Percentiles rank a stretch among this genome's conserved stretches.
Evolutionary conservation across 2,888 invertebrate genomes (phyloP).

Genomic region (Troides helena): DNA sequence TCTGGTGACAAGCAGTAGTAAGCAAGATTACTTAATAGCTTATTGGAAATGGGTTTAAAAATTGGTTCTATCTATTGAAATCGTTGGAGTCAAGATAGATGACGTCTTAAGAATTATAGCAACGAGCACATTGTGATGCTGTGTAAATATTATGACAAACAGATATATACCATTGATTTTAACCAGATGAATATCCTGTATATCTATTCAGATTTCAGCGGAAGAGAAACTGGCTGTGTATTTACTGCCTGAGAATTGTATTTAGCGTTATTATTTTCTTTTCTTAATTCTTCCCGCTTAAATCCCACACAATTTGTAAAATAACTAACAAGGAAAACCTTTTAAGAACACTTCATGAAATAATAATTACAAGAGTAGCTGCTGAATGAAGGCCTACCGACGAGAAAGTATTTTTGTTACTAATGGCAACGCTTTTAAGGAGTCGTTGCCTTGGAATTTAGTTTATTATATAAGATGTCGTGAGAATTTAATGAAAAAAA

Average conservation of each 20-base stretch:
- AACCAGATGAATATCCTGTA: no score
- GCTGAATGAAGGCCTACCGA: conserved; percentile 11
- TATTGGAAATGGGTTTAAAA: no score
- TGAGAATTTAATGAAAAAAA: background rate
- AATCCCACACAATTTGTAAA: background rate
- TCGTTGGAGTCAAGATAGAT: no score
- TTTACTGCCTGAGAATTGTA: background rate
- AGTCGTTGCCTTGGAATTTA: conserved; percentile 2
- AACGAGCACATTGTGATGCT: no score
- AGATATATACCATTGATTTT: no score
- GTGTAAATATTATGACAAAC: no score
- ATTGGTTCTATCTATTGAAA: no score
- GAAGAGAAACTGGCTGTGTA: background rate
- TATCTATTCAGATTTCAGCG: no score
- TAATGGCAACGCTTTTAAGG: conserved; percentile 22
- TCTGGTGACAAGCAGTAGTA: no score
- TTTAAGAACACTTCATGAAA: conserved; percentile 25
- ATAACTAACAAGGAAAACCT: conserved; percentile 20
- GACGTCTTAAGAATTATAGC: no score
- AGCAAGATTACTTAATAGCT: no score
- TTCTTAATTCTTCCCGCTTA: background rate
- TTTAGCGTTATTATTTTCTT: background rate
- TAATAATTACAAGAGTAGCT: conserved; percentile 19
- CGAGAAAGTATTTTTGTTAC: conserved; percentile 18
- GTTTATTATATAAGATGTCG: conserved; percentile 4